Evolutionary conservation across 2,113 vertebrate genomes (phyloP), one percentile per base, ranked within the genome.

Genomic region (Eudyptes chrysolophus): DNA sequence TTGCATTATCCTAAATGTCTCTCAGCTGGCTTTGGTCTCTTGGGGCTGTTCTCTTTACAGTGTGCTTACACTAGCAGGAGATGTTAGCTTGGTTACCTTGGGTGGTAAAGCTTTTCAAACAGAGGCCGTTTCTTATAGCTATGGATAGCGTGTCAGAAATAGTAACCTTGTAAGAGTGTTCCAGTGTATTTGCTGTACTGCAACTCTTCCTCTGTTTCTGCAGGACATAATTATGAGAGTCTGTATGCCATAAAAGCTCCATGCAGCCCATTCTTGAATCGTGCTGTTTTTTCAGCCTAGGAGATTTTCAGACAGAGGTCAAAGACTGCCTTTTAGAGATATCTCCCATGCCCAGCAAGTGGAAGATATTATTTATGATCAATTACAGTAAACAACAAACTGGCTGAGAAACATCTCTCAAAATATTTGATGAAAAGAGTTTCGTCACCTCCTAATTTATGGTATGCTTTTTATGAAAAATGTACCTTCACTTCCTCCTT

Each of bases 41-140:
- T 1, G 16, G 51, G 16, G 15, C 38, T 46, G 3, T 12, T 30
- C 32, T 36, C n/a, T 24, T 19, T 7, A 6, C 22, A 38, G 32
- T 8, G 9, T 17, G 44, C 32, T 51, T 24, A 10, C 0, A 0
- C 69, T 10, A 22, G 30, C 19, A n/a, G 49, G 32, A 61, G 74
- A 10, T 26, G 12, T 11, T 7, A 24, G 11, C 17, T 8, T 16
- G 21, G 19, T 6, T 44, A 4, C 51, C 71, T 19, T 11, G 36
- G 19, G 0, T 12, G 34, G 55, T 7, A 10, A 62, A 89, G 62
- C 57, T 52, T 24, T 25, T 34, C 62, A 11, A 21, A 19, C 20
- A 65, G 69, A 22, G 61, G 19, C 29, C 2, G 0, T n/a, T 69
- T 48, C 84, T 36, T 19, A 11, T 5, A 22, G 65, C 72, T 30